Evolutionary conservation across 2,113 vertebrate genomes (phyloP).

Genomic region (Panurus biarmicus): DNA sequence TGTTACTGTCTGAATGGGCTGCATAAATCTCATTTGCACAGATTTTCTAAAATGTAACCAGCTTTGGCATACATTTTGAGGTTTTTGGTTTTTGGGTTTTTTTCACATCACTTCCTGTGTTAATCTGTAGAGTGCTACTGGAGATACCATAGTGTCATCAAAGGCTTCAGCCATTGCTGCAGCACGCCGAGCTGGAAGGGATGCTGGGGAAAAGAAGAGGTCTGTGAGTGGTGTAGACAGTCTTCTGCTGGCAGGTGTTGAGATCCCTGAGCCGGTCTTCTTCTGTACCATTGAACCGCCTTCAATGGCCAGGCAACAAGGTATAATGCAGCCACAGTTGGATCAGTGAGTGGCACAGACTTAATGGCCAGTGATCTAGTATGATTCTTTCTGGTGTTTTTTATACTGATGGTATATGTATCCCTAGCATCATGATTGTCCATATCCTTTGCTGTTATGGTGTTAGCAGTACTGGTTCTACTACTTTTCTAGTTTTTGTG

Average conservation of each 20-base stretch:
- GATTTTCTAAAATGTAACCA: not conserved
- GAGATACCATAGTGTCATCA: conserved; percentile 92
- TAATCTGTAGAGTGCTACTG: conserved; percentile 83
- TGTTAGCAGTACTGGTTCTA: not conserved
- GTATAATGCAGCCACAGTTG: conserved; percentile 34
- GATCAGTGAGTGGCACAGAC: not conserved
- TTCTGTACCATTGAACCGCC: conserved; percentile 97
- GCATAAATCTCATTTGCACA: not conserved
- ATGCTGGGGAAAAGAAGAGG: conserved; percentile 1
- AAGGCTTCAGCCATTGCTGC: conserved; percentile 82
- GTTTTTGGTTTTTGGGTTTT: not conserved
- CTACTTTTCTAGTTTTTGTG: not conserved
- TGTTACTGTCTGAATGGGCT: not conserved
- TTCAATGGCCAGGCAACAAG: conserved; percentile 85
- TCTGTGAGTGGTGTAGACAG: conserved; percentile 12
- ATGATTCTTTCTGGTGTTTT: not conserved
- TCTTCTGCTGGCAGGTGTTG: conserved; percentile 85
- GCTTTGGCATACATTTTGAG: not conserved
- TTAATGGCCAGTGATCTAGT: not conserved
- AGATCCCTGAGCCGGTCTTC: conserved; percentile 95
- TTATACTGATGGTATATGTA: not conserved
- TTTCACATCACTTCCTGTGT: not conserved
- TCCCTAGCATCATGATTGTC: not conserved
- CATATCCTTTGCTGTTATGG: not conserved
- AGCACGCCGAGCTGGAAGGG: conserved; percentile 62